Percentiles rank a stretch among this genome's conserved stretches.
phyloP scores from a whole-genome alignment of 2,888 invertebrate species.

The Corbicula japonica region DNA sequence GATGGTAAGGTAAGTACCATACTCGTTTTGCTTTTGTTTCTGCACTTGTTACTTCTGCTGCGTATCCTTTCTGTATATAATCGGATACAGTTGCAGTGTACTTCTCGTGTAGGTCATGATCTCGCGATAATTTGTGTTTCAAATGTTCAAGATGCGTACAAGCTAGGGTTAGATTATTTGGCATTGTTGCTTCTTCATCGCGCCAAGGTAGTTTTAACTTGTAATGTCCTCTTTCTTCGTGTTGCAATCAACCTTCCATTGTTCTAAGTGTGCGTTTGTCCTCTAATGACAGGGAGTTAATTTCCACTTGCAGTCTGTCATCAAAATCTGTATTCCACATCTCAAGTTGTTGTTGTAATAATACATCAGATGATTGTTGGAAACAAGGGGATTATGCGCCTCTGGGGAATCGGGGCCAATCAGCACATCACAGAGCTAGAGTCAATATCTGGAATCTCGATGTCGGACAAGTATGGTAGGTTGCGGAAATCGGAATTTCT shows the following conservation, averaged over 20 bases:
- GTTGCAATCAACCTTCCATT: slow-evolving; percentile 28
- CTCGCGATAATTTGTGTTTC: slow-evolving; percentile 30
- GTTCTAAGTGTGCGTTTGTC: slow-evolving; percentile 15
- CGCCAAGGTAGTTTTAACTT: slow-evolving; percentile 51
- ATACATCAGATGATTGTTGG: not conserved
- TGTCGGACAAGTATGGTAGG: not conserved
- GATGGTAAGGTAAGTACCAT: slow-evolving; percentile 64
- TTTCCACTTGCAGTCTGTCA: slow-evolving; percentile 6
- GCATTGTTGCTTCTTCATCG: slow-evolving; percentile 17
- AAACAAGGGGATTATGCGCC: not conserved
- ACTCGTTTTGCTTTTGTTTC: not conserved
- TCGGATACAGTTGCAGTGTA: slow-evolving; percentile 33
- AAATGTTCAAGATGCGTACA: slow-evolving; percentile 37
- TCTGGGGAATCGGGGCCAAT: slow-evolving; percentile 27
- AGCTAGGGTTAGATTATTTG: slow-evolving; percentile 41
- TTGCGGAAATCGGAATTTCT: not conserved
- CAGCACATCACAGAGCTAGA: slow-evolving; percentile 23
- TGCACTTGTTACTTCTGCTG: slow-evolving; percentile 24
- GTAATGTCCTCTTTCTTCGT: slow-evolving; percentile 50
- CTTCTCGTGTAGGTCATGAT: slow-evolving; percentile 13
- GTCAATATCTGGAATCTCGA: not conserved
- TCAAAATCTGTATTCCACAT: slow-evolving; percentile 43
- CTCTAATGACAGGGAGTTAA: slow-evolving; percentile 43
- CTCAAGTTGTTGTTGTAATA: slow-evolving; percentile 27
- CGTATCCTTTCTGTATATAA: slow-evolving; percentile 53